Base-by-base conservation (phyloP, 2,888 invertebrate genomes). In the Artemia sinica region DNA sequence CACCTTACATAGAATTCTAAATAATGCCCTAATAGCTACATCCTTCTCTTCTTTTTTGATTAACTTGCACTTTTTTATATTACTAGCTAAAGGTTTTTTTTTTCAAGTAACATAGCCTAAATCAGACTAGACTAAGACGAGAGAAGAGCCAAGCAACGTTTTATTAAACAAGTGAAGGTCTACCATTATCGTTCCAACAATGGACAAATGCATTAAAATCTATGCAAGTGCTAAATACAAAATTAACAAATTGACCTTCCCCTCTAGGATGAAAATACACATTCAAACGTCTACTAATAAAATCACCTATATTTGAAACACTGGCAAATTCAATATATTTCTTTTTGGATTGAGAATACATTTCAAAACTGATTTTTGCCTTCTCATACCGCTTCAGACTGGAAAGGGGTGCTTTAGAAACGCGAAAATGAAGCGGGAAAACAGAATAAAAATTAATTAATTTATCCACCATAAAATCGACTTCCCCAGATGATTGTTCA, bases 211-310 rank as follows among this genome's bases (percentile, higher is more conserved):
- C 84, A 0, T 88, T 86, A n/a, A 88, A 82, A 77, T 86, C 86
- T 14, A 90, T 75, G 65, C 88, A 78, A 41, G 85, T 85, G 14
- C 90, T 90, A 10, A 86, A 84, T 70, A 91, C 79, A 51, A 89
- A 76, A 74, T 84, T 81, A 11, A 87, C 82, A 76, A 85, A 91
- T 71, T 83, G 84, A 11, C 82, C 79, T 65, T 84, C 78, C 58
- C 74, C 82, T 49, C 80, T 80, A 75, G 84, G 72, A 13, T 71
- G 71, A 68, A 72, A 86, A 65, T 82, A 84, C 72, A 89, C 86
- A 74, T 88, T 79, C 66, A 92, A 79, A 70, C 91, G 81, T 77
- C 89, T 88, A 73, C 88, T 87, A 49, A 91, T 82, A 75, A 84
- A 91, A 74, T 85, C 84, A 11, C 84, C 84, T 74, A 84, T 86